Evolutionary conservation across 2,113 vertebrate genomes (phyloP), one percentile per base, ranked within the genome.

Genomic region (Thymallus thymallus): DNA sequence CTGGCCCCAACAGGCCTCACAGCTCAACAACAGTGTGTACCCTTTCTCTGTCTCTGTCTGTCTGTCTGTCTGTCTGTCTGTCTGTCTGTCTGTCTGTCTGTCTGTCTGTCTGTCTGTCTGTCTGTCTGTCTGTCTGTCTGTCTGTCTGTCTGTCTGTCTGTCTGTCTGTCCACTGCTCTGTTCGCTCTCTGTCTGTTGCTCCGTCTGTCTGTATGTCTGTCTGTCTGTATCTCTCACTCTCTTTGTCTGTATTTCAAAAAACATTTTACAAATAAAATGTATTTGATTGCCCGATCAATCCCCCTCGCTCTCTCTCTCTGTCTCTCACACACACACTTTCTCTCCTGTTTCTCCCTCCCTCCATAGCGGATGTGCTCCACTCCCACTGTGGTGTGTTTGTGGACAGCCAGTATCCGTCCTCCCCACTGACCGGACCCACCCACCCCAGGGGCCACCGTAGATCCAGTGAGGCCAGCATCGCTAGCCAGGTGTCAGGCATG

Each of bases 401-500:
- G 5, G 91, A 92, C n/a, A 82, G 87, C 22, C 88, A 76, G 10
- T 79, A 71, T 88, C 93, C 95, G 73, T 83, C 92, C 29, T 91
- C 91, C 84, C 60, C 93, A 71, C 94, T 95, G 82, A 94, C 83
- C 71, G 92, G 96, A 82, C 84, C 94, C 73, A 76, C 77, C 79
- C 35, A 93, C 89, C 86, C 94, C 81, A 91, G 95, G 80, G 85
- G 92, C 89, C 70, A 90, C 90, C 71, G 97, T 82, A 91, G 96
- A 76, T 94, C 95, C 78, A 98, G 96, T 26, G 96, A 97, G 90
- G 94, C 94, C 93, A 98, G 97, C 93, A 94, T 98, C 29, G 94
- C 96, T 88, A 98, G 97, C 92, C 97, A 98, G 92, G 95, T 95
- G 85, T 98, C 96, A 0, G 97, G 97, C 82, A 82, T 96, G 83